Conservation (phyloP, 2,797 vertebrate genomes). For the Enteromius fasciolatus region DNA sequence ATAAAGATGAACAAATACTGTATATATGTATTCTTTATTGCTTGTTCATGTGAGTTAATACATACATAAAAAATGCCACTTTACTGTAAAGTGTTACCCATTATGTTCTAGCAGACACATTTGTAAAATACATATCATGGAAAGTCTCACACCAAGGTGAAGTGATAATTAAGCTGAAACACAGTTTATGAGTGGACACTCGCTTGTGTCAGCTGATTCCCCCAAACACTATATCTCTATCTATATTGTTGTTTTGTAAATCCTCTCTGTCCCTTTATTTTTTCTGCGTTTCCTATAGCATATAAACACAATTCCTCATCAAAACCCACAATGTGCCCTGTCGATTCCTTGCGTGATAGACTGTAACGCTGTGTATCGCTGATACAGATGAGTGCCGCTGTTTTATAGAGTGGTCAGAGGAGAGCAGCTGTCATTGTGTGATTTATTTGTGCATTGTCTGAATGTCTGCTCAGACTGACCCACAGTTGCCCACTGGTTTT, state of each 20-base stretch:
- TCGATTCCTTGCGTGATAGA: background rate
- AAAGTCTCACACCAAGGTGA: background rate
- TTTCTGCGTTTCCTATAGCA: background rate
- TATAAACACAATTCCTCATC: background rate
- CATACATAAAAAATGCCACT: too few species aligned
- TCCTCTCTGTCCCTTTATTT: background rate
- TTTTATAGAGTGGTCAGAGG: conserved; percentile 15
- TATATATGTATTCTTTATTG: too few species aligned
- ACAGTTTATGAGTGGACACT: background rate
- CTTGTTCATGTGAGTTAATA: too few species aligned
- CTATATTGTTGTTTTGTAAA: background rate
- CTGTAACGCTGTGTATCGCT: background rate
- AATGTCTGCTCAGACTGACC: background rate
- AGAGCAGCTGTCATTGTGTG: background rate
- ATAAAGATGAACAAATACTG: too few species aligned
- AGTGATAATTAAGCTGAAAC: conserved; percentile 1
- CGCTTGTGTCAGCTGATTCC: background rate
- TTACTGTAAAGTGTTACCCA: too few species aligned
- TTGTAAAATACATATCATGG: background rate
- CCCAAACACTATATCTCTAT: too few species aligned
- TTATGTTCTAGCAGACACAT: background rate
- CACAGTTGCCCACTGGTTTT: background rate
- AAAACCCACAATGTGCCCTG: background rate
- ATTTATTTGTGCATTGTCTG: conserved; percentile 23
- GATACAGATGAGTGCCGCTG: background rate